Conservation (phyloP, 2,888 invertebrate species). For the Melanotus villosus region DNA sequence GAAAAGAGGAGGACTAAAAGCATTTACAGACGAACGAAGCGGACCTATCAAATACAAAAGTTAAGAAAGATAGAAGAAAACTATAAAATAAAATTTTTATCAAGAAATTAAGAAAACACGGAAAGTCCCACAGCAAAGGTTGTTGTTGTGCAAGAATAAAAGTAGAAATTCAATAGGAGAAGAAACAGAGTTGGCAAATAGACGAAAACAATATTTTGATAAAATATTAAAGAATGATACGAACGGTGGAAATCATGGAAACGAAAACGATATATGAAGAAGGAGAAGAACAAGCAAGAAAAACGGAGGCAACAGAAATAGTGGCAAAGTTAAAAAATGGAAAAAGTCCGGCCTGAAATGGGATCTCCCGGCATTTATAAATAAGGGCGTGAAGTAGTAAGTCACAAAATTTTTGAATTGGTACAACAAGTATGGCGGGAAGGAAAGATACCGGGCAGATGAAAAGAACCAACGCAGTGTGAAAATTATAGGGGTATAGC, state of each 20-base stretch:
- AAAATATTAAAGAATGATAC: neutral
- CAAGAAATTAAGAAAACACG: too few relatives aligned
- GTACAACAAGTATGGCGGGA: neutral
- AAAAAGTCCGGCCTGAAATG: neutral
- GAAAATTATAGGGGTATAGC: neutral
- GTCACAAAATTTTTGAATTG: neutral
- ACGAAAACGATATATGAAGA: slow-evolving; percentile 2
- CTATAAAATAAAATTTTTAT: too few relatives aligned
- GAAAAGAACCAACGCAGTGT: neutral
- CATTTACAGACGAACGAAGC: too few relatives aligned
- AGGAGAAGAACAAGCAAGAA: neutral
- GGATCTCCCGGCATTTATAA: neutral
- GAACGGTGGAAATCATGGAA: neutral
- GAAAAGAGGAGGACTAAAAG: too few relatives aligned
- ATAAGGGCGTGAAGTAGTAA: neutral
- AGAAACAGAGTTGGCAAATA: neutral
- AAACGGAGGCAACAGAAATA: neutral
- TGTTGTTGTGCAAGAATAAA: neutral
- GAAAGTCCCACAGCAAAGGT: neutral
- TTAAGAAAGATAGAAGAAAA: too few relatives aligned
- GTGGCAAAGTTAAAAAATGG: neutral
- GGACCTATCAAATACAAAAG: too few relatives aligned
- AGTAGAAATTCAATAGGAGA: neutral
- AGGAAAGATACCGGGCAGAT: neutral
- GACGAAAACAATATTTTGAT: neutral